Evolutionary conservation across 2,113 vertebrate species (phyloP).

Genomic region (Pseudonaja textilis): DNA sequence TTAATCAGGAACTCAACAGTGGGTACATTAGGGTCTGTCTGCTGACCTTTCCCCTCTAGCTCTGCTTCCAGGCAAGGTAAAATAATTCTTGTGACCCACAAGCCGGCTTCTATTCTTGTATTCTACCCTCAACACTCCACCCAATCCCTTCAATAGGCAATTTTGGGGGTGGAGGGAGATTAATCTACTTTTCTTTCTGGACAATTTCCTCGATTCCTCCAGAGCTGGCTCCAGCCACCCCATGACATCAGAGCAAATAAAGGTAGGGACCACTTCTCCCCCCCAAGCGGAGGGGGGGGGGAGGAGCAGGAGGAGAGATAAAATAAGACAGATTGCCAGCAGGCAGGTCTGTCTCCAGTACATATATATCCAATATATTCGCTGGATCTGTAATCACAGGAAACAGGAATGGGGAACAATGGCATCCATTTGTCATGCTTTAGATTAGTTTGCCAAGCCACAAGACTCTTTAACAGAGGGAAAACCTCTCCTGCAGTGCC

Average conservation of each 20-base stretch:
- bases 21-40: background rate
- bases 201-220: slow-evolving; percentile 7
- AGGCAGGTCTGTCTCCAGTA: background rate
- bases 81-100: background rate
- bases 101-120: background rate
- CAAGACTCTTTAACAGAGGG: background rate
- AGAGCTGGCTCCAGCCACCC: background rate
- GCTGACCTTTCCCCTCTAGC: background rate
- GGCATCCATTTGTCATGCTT: background rate
- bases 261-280: background rate
- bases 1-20: slow-evolving; percentile 16
- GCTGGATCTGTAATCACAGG: background rate
- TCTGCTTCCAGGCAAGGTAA: background rate
- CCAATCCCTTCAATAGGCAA: background rate
- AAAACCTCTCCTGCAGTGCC: background rate
- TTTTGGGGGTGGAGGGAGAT: background rate
- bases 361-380: background rate
- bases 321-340: background rate
- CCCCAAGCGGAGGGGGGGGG: background rate
- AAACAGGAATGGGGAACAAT: background rate
- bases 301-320: background rate
- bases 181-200: slow-evolving; percentile 3
- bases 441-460: background rate
- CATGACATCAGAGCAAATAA: slow-evolving; percentile 30
- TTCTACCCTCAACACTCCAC: background rate